A percentile compares a stretch with the other conserved stretches of the same genome.
These are phyloP conservation scores for Alectura lathami DNA, from an alignment of 2,113 vertebrate genomes.

Conservation along the genomic window DNA sequence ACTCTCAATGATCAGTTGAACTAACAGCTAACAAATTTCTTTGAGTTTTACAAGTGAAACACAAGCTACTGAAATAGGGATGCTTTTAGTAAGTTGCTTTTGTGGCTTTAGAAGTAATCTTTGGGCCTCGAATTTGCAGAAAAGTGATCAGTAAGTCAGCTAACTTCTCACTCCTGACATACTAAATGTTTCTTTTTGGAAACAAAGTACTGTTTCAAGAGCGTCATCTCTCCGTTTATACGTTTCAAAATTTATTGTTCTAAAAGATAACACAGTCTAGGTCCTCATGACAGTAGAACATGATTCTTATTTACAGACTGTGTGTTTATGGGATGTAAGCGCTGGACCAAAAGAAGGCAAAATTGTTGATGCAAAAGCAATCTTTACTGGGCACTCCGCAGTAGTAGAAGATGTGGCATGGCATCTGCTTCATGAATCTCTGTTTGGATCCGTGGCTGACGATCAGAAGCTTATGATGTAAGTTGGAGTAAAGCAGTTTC, in stretches of 20 bases:
- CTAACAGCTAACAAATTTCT: background rate
- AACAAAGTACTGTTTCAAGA: background rate
- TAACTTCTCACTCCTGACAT: background rate
- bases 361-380: conserved; percentile 89
- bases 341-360: conserved; percentile 89
- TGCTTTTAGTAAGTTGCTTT: background rate
- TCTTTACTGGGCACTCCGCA: conserved; percentile 93
- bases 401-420: conserved; percentile 95
- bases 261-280: background rate
- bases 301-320: conserved; percentile 78
- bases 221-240: background rate
- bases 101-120: background rate
- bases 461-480: conserved; percentile 98
- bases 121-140: background rate
- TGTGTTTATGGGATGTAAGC: conserved; percentile 94
- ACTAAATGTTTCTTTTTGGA: background rate
- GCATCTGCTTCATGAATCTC: conserved; percentile 92
- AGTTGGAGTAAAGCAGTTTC: conserved; percentile 31
- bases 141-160: background rate
- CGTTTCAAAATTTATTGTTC: no score
- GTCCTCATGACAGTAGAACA: background rate
- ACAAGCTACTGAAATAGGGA: background rate
- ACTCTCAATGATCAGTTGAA: background rate
- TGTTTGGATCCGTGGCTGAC: conserved; percentile 94
- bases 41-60: background rate